Evolutionary conservation across 2,113 vertebrate genomes (phyloP).

Genomic region (Sphyrna mokarran): DNA sequence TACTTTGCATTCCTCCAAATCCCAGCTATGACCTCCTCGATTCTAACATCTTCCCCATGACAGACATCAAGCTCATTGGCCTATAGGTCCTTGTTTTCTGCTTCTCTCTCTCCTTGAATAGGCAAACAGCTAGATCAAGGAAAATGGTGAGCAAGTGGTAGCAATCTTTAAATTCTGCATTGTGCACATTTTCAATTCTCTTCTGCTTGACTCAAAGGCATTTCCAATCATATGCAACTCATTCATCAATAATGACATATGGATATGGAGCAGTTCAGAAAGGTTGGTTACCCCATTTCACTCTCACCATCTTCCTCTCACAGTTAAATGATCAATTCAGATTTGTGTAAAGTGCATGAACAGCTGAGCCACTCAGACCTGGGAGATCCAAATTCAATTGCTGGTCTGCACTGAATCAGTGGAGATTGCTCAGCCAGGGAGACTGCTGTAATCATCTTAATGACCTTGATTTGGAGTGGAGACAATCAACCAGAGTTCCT

Average conservation of each 20-base stretch:
- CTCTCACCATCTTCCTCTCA: not conserved
- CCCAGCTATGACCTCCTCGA: too few relatives aligned
- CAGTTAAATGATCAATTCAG: not conserved
- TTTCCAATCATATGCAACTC: not conserved
- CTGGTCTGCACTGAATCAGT: not conserved
- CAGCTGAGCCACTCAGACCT: not conserved
- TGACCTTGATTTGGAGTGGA: not conserved
- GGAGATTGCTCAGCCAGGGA: not conserved
- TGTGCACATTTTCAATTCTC: too few relatives aligned
- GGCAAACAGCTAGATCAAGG: too few relatives aligned
- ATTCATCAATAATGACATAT: not conserved
- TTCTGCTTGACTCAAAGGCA: not conserved
- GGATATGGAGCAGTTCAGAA: not conserved
- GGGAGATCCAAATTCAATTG: not conserved
- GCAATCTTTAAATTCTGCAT: too few relatives aligned
- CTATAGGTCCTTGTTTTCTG: too few relatives aligned
- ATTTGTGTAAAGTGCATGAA: not conserved
- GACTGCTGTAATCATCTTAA: not conserved
- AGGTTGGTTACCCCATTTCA: not conserved
- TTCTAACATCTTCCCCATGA: too few relatives aligned
- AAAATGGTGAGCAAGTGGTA: too few relatives aligned
- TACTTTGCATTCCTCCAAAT: too few relatives aligned
- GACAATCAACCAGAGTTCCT: not conserved
- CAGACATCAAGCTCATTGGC: too few relatives aligned
- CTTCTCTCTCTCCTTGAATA: too few relatives aligned